Conservation (phyloP, 2,888 invertebrate genomes). For the Phrixothrix hirtus region DNA sequence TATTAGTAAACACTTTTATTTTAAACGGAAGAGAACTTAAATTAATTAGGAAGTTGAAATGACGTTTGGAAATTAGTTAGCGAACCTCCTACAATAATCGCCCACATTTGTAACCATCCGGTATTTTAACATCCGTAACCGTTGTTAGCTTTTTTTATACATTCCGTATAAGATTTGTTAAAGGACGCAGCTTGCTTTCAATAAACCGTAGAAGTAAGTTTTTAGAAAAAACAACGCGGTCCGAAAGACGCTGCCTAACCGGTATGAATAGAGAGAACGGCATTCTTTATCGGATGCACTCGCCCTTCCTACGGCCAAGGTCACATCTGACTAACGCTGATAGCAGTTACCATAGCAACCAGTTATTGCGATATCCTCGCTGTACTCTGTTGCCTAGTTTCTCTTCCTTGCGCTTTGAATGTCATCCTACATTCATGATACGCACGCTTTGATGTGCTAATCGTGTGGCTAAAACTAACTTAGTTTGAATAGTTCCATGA, state of each 20-base stretch:
- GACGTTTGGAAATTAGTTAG: constrained; percentile 10
- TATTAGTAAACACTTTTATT: too few species aligned
- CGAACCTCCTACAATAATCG: constrained; percentile 8
- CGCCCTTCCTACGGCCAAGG: constrained; percentile 40
- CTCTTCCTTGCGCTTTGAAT: constrained; percentile 11
- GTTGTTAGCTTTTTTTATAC: constrained; percentile 2
- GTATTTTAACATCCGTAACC: constrained; percentile 5
- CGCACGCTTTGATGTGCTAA: constrained; percentile 21
- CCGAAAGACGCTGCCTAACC: constrained; percentile 15
- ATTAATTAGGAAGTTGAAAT: neutral
- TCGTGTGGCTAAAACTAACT: constrained; percentile 13
- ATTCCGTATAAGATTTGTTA: too few species aligned
- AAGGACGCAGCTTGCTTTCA: too few species aligned
- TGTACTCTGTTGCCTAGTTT: constrained; percentile 10
- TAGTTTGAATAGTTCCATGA: constrained; percentile 7
- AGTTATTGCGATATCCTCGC: constrained; percentile 25
- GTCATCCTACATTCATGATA: constrained; percentile 12
- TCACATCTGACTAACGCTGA: constrained; percentile 38
- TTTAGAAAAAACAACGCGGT: constrained; percentile 15
- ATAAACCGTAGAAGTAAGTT: neutral
- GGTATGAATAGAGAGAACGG: constrained; percentile 25
- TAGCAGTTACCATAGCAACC: constrained; percentile 40
- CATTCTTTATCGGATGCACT: constrained; percentile 35
- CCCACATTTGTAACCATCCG: constrained; percentile 4
- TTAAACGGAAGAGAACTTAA: neutral